Evolutionary conservation across 2,888 invertebrate species (phyloP).

Genomic region (Melolontha melolontha): DNA sequence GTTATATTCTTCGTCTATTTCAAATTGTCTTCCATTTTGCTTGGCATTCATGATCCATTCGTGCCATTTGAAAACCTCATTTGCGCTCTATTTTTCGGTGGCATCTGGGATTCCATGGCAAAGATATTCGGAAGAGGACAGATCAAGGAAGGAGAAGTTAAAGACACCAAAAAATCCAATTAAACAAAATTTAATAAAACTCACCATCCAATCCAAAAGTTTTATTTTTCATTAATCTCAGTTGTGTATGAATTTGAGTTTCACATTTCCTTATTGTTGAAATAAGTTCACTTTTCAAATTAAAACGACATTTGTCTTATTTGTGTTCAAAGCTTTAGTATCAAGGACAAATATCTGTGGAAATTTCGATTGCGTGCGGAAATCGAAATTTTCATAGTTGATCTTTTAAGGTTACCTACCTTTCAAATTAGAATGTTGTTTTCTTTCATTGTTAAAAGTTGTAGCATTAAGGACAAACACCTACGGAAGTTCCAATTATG

Average conservation of each 20-base stretch:
- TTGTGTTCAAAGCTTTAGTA: too few relatives aligned
- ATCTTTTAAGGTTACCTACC: too few relatives aligned
- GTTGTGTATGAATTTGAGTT: too few relatives aligned
- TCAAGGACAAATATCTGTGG: background rate
- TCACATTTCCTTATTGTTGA: too few relatives aligned
- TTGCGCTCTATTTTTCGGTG: conserved; percentile 96
- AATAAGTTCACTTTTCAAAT: too few relatives aligned
- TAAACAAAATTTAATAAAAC: conserved; percentile 62
- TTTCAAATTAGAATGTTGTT: too few relatives aligned
- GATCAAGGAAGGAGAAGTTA: conserved; percentile 80
- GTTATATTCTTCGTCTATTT: conserved; percentile 98
- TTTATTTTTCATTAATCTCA: background rate
- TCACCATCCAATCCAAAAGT: background rate
- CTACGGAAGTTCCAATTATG: conserved; percentile 38
- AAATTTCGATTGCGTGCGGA: conserved; percentile 35
- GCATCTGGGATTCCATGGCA: conserved; percentile 97
- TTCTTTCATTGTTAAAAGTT: too few relatives aligned
- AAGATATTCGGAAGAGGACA: conserved; percentile 87
- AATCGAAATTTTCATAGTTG: conserved; percentile 16
- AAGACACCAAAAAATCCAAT: conserved; percentile 87
- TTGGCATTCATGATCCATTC: conserved; percentile 99
- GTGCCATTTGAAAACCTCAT: conserved; percentile 98
- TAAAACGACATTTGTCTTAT: too few relatives aligned
- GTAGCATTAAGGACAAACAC: background rate
- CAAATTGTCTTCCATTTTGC: conserved; percentile 93